These are phyloP conservation scores for Meghimatium bilineatum DNA, from an alignment of 2,888 invertebrate genomes.

Conservation along the genomic window DNA sequence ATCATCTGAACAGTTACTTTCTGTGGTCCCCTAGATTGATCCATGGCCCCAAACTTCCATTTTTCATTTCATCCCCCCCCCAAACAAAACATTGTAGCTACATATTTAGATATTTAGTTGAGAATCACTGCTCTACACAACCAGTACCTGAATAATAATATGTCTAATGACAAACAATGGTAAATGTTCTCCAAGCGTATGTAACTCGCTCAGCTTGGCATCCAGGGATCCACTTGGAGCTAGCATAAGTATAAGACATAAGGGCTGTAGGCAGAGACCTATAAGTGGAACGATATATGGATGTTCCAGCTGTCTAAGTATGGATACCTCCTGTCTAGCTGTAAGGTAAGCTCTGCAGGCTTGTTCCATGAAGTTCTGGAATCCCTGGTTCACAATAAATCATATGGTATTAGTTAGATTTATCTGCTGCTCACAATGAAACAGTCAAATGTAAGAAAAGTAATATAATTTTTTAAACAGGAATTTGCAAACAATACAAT, in stretches of 20 bases:
- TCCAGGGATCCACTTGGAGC: constrained; percentile 96
- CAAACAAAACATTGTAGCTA: no score
- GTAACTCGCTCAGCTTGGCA: constrained; percentile 88
- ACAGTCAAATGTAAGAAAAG: no score
- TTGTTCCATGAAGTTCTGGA: constrained; percentile 61
- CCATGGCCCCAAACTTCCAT: no score
- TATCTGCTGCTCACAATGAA: background rate
- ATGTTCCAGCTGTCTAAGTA: constrained; percentile 91
- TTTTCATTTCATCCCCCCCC: no score
- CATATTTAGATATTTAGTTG: no score
- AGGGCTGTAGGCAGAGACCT: constrained; percentile 91
- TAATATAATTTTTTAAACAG: no score
- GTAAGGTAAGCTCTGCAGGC: constrained; percentile 90
- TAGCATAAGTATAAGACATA: constrained; percentile 91
- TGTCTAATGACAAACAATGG: constrained; percentile 89
- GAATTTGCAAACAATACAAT: no score
- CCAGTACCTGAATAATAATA: constrained; percentile 86
- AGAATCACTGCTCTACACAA: background rate
- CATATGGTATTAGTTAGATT: background rate
- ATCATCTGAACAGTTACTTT: no score
- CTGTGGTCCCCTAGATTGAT: no score
- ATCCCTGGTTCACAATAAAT: constrained; percentile 52
- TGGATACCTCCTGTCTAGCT: constrained; percentile 94
- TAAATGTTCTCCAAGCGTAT: constrained; percentile 89
- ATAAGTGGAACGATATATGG: constrained; percentile 93